phyloP scores from a whole-genome alignment of 2,113 vertebrate genomes.

The Misgurnus mizolepis region DNA sequence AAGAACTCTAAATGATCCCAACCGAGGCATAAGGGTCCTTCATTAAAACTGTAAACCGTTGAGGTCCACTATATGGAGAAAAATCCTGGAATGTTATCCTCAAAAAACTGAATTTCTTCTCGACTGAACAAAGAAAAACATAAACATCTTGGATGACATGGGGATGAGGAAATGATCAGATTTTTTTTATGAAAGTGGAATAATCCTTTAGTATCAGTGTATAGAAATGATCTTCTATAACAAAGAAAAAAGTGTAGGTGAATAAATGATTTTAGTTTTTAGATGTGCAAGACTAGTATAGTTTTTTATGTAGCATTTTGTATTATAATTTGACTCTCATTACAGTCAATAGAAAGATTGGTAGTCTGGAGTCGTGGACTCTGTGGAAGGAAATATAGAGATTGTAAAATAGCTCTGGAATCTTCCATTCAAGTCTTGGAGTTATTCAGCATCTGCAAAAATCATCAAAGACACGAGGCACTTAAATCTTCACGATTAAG shows the following conservation, averaged over 20 bases:
- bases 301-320: no score
- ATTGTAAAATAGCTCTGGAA: conserved; percentile 50
- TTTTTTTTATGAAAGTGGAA: no score
- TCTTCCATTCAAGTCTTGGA: conserved; percentile 44
- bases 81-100: no score
- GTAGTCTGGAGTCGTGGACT: conserved; percentile 17
- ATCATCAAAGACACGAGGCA: conserved; percentile 50
- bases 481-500: conserved; percentile 40
- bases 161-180: no score
- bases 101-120: no score
- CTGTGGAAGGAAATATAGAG: conserved; percentile 24
- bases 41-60: no score
- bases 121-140: no score
- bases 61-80: no score
- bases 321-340: background rate
- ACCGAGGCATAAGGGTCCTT: no score
- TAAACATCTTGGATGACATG: no score
- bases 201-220: background rate
- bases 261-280: background rate
- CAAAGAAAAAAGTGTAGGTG: background rate
- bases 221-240: background rate
- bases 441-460: conserved; percentile 58
- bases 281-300: background rate
- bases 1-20: no score
- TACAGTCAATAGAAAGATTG: background rate